Conservation (phyloP, 1,140 invertebrate genomes). For the Scaptomyza graminum region DNA sequence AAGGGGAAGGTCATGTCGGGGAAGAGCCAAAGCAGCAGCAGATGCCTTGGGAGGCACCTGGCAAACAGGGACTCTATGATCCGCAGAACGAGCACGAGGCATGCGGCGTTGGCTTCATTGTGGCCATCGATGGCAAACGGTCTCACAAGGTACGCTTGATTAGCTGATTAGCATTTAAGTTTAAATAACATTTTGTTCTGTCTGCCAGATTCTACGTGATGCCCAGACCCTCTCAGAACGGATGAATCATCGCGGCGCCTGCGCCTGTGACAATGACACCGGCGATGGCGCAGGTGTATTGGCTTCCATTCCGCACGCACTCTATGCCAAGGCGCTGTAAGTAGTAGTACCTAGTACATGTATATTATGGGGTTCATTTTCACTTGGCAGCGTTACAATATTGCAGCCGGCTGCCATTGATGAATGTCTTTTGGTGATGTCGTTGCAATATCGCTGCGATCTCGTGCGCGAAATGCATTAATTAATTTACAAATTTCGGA, state of each 20-base stretch:
- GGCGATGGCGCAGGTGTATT: constrained; percentile 99
- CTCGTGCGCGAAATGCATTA: constrained; percentile 72
- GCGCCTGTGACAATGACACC: constrained; percentile 99
- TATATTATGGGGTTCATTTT: not conserved
- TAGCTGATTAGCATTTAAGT: not conserved
- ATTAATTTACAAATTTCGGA: constrained; percentile 52
- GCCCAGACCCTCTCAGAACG: constrained; percentile 95
- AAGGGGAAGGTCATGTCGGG: constrained; percentile 46
- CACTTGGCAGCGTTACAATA: constrained; percentile 46
- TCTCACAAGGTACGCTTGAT: constrained; percentile 91
- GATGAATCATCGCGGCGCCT: constrained; percentile 99
- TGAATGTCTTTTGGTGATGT: constrained; percentile 42
- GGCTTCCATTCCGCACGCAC: constrained; percentile 97
- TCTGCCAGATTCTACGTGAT: constrained; percentile 96
- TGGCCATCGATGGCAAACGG: constrained; percentile 96
- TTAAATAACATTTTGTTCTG: not conserved
- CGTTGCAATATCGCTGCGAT: constrained; percentile 54
- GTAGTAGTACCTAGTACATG: constrained; percentile 84
- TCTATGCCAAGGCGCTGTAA: constrained; percentile 93
- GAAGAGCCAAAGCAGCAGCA: constrained; percentile 56
- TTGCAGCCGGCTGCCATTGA: constrained; percentile 57
- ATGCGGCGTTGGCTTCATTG: constrained; percentile 99
- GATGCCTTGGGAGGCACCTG: constrained; percentile 87
- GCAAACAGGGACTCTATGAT: constrained; percentile 95
- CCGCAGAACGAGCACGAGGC: constrained; percentile 97